phyloP scores from a whole-genome alignment of 2,113 vertebrate genomes.

The Tor tambroides region DNA sequence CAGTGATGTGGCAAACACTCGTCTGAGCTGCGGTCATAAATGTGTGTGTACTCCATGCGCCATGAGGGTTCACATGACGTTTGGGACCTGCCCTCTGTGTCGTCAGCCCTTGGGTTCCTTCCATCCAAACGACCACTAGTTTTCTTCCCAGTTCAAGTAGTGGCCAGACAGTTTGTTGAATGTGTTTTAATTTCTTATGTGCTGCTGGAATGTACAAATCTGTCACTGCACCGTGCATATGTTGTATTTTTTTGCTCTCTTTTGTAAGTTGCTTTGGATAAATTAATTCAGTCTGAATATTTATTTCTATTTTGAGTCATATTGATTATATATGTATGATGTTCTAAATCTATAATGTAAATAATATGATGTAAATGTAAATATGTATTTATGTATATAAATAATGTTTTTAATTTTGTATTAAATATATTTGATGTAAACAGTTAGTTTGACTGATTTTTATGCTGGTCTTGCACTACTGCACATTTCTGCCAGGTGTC shows the following conservation, averaged over 20 bases:
- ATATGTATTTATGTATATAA: not conserved
- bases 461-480: not conserved
- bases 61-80: constrained; percentile 43
- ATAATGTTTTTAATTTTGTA: not conserved
- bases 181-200: not conserved
- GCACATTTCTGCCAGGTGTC: constrained; percentile 5
- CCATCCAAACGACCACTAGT: not conserved
- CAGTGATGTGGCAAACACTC: constrained; percentile 13
- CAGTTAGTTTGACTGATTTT: not conserved
- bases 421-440: not conserved
- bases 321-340: not conserved
- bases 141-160: not conserved
- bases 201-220: not conserved
- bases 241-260: not conserved
- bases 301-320: not conserved
- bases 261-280: too few species aligned
- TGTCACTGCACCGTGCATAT: not conserved
- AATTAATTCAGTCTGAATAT: too few species aligned
- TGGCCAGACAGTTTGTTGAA: not conserved
- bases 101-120: constrained; percentile 46
- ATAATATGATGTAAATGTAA: not conserved
- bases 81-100: constrained; percentile 75
- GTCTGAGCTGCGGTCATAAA: constrained; percentile 69
- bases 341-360: not conserved
- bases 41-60: constrained; percentile 70